These are phyloP conservation scores for Rhimphoctona megacephalus DNA, from an alignment of 2,888 invertebrate species.

Conservation along the genomic window DNA sequence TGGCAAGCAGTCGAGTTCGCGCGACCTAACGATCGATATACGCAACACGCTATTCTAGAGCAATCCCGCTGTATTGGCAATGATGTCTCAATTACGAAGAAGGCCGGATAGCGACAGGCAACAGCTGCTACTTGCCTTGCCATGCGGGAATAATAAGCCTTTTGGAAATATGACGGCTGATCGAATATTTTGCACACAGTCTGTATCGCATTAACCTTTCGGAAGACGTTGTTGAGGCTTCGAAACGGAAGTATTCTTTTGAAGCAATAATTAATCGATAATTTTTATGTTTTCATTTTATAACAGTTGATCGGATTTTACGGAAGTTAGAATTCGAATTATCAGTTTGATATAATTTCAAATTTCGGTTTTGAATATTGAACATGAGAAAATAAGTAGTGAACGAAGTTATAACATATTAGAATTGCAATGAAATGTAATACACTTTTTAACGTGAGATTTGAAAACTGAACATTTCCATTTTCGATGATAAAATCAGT, in stretches of 20 bases:
- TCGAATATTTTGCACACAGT: constrained; percentile 16
- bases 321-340: neutral
- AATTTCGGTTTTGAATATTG: neutral
- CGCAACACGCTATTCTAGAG: constrained; percentile 42
- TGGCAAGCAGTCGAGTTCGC: constrained; percentile 23
- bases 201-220: constrained; percentile 12
- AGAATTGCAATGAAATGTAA: neutral
- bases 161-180: constrained; percentile 14
- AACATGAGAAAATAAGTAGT: neutral
- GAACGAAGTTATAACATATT: neutral
- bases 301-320: neutral
- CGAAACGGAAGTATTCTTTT: constrained; percentile 8
- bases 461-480: neutral
- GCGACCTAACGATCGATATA: constrained; percentile 40
- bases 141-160: constrained; percentile 20
- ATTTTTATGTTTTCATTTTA: neutral
- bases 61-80: constrained; percentile 37
- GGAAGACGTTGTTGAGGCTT: neutral
- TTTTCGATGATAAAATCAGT: neutral
- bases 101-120: constrained; percentile 20
- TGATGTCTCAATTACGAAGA: constrained; percentile 63
- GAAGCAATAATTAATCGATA: neutral
- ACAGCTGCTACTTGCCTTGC: constrained; percentile 48
- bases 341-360: neutral
- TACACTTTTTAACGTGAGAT: neutral